phyloP scores from a whole-genome alignment of 2,888 invertebrate species.

The Diploptera punctata region DNA sequence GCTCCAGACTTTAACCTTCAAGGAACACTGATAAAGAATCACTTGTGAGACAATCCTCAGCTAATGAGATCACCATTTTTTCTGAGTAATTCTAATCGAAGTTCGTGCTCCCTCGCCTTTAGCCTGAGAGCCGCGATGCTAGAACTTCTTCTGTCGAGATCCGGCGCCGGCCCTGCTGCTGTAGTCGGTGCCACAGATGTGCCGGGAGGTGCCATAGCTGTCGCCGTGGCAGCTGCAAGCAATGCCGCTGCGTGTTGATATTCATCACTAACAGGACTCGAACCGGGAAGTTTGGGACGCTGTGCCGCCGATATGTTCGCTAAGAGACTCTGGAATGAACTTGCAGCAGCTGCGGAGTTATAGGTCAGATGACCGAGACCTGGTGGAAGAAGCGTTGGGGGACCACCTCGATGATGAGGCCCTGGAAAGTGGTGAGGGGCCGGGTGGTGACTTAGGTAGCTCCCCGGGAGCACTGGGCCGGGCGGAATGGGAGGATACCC shows the following conservation, averaged over 20 bases:
- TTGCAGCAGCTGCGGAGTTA: slow-evolving; percentile 54
- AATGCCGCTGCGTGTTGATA: slow-evolving; percentile 47
- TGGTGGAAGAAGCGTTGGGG: slow-evolving; percentile 67
- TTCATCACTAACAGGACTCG: slow-evolving; percentile 48
- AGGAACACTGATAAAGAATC: too few relatives aligned
- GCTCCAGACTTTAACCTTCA: too few relatives aligned
- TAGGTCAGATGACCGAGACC: slow-evolving; percentile 63
- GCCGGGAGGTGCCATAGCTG: slow-evolving; percentile 47
- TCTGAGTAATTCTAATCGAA: slow-evolving; percentile 81
- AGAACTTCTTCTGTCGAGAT: slow-evolving; percentile 82
- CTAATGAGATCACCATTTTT: slow-evolving; percentile 83
- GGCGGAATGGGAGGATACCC: slow-evolving; percentile 64
- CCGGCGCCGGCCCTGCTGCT: slow-evolving; percentile 57
- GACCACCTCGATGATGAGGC: slow-evolving; percentile 59
- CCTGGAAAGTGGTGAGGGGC: slow-evolving; percentile 60
- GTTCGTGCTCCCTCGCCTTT: slow-evolving; percentile 89
- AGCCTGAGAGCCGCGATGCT: slow-evolving; percentile 87
- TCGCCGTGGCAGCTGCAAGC: slow-evolving; percentile 58
- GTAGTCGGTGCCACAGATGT: slow-evolving; percentile 39
- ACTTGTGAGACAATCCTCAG: slow-evolving; percentile 62
- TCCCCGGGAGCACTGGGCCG: slow-evolving; percentile 60
- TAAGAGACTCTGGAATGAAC: slow-evolving; percentile 84
- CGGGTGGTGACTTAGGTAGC: slow-evolving; percentile 63
- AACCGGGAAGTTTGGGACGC: slow-evolving; percentile 55
- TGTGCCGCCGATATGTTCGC: slow-evolving; percentile 77